Evolutionary conservation across 1,140 invertebrate genomes (phyloP).

Genomic region (Drosophila willistoni): DNA sequence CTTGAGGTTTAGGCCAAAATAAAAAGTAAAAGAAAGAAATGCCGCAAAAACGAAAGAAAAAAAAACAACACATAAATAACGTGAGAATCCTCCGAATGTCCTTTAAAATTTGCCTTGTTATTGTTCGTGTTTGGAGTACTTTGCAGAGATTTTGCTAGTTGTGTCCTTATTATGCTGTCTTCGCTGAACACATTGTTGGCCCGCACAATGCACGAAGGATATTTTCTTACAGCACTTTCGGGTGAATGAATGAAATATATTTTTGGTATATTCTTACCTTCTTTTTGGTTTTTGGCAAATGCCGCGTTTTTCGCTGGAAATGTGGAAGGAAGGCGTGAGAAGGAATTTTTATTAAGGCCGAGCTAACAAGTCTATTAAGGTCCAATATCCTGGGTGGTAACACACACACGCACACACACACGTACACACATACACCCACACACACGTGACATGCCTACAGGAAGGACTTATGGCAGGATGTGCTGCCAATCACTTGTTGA

Average conservation of each 20-base stretch:
- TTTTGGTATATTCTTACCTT: background rate
- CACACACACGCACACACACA: slow-evolving; percentile 11
- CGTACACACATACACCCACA: slow-evolving; percentile 3
- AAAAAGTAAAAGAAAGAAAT: slow-evolving; percentile 40
- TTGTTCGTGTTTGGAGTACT: slow-evolving; percentile 70
- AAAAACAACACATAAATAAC: slow-evolving; percentile 48
- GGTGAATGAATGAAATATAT: slow-evolving; percentile 46
- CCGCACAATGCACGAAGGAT: slow-evolving; percentile 35
- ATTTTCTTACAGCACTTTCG: slow-evolving; percentile 29
- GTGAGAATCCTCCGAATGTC: slow-evolving; percentile 74
- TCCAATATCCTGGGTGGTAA: slow-evolving; percentile 67
- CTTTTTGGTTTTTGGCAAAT: slow-evolving; percentile 46
- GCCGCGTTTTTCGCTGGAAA: slow-evolving; percentile 60
- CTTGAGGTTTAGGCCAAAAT: slow-evolving; percentile 76
- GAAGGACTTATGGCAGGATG: slow-evolving; percentile 35
- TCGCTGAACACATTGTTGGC: slow-evolving; percentile 43
- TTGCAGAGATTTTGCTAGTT: slow-evolving; percentile 74
- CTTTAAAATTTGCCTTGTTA: slow-evolving; percentile 69
- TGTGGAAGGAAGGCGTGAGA: slow-evolving; percentile 69
- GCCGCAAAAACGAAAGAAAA: slow-evolving; percentile 37
- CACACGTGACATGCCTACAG: slow-evolving; percentile 60
- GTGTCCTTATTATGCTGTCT: slow-evolving; percentile 74
- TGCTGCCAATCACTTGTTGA: slow-evolving; percentile 22
- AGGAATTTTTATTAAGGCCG: slow-evolving; percentile 55
- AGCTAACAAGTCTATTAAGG: slow-evolving; percentile 50